Conservation (phyloP, 2,888 invertebrate genomes). For the Troides aeacus region DNA sequence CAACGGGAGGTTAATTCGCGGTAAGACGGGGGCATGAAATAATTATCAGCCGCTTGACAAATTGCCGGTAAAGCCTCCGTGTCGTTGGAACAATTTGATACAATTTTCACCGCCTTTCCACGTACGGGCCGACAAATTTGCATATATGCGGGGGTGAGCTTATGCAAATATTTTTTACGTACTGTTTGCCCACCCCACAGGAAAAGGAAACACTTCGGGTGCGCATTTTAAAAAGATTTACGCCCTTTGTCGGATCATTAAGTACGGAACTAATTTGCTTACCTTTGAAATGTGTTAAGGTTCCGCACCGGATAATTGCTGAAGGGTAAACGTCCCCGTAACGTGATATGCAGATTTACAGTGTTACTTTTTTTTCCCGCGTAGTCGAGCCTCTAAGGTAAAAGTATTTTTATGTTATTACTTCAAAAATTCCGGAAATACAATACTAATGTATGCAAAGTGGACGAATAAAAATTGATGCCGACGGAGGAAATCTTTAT, state of each 20-base stretch:
- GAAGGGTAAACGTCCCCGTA: constrained; percentile 62
- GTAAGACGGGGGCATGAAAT: constrained; percentile 59
- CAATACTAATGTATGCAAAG: constrained; percentile 30
- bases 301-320: constrained; percentile 74
- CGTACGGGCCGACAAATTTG: constrained; percentile 69
- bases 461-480: constrained; percentile 30
- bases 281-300: constrained; percentile 78
- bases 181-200: constrained; percentile 66
- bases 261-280: constrained; percentile 80
- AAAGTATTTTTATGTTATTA: constrained; percentile 8
- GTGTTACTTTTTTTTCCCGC: constrained; percentile 53
- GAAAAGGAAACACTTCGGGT: constrained; percentile 72
- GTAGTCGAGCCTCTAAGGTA: constrained; percentile 30
- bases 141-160: constrained; percentile 71
- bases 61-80: constrained; percentile 72
- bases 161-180: constrained; percentile 78
- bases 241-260: constrained; percentile 80
- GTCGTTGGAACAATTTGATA: constrained; percentile 77
- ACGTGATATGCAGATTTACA: constrained; percentile 74
- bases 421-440: constrained; percentile 13
- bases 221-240: constrained; percentile 79
- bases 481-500: constrained; percentile 27
- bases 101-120: constrained; percentile 74
- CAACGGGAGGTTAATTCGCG: constrained; percentile 48
- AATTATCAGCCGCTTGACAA: constrained; percentile 77